Percentiles rank a stretch among this genome's conserved stretches.
Conservation (phyloP, 2,113 vertebrate genomes). For the Pangasianodon gigas region DNA sequence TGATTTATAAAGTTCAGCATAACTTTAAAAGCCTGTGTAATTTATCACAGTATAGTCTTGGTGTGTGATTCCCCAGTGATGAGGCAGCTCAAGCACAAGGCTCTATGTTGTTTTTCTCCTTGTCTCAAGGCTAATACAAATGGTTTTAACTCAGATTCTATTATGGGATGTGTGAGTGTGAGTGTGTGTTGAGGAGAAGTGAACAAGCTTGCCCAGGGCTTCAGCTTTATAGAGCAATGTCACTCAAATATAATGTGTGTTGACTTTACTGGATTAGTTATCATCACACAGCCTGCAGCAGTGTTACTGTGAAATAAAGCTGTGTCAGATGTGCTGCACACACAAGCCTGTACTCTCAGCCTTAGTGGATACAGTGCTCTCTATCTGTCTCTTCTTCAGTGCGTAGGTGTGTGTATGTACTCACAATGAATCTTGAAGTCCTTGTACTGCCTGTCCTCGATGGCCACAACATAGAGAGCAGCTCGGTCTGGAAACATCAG, state of each 20-base stretch:
- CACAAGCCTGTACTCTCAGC: conserved; percentile 13
- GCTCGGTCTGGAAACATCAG: conserved; percentile 99
- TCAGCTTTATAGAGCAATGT: conserved; percentile 51
- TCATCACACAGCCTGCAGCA: conserved; percentile 36
- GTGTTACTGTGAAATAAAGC: conserved; percentile 42
- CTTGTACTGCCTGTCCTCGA: conserved; percentile 98
- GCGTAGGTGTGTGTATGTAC: conserved; percentile 54
- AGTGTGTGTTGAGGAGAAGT: neutral
- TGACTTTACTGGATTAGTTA: conserved; percentile 58
- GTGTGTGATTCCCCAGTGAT: neutral
- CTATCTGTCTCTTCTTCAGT: neutral
- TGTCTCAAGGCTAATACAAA: neutral
- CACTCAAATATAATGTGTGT: conserved; percentile 20
- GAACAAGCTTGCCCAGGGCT: conserved; percentile 37
- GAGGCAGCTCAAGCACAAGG: neutral
- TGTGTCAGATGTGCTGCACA: conserved; percentile 22
- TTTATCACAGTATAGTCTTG: neutral
- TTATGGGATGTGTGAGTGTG: conserved; percentile 6
- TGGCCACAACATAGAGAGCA: conserved; percentile 94
- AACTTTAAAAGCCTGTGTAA: neutral
- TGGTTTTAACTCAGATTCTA: neutral
- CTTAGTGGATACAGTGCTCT: neutral
- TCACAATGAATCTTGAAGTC: conserved; percentile 99
- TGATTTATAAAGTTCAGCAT: neutral
- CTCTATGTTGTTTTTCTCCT: neutral